These are phyloP conservation scores for Phylloscopus trochilus DNA, from an alignment of 2,113 vertebrate genomes.

Conservation along the genomic window DNA sequence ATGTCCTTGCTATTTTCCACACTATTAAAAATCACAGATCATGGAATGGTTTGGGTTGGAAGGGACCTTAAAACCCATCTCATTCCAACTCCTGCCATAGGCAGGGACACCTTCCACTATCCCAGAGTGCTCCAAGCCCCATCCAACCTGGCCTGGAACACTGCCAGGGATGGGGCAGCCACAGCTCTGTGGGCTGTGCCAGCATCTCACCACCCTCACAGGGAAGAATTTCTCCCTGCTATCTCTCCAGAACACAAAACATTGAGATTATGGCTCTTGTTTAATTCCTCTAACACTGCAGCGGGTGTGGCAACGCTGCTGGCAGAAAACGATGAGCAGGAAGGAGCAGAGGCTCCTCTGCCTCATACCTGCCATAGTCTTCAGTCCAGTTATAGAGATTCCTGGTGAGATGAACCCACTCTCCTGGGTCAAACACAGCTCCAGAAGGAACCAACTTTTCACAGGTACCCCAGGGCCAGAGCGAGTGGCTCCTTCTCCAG, in stretches of 20 bases:
- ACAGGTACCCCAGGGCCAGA: slow-evolving; percentile 92
- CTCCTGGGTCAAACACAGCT: slow-evolving; percentile 79
- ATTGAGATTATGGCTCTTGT: not conserved
- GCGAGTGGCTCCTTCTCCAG: slow-evolving; percentile 84
- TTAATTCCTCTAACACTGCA: not conserved
- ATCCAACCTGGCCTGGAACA: not conserved
- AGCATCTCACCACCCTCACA: not conserved
- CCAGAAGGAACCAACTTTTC: slow-evolving; percentile 84
- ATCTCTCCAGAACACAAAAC: not conserved
- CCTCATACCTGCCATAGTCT: slow-evolving; percentile 71
- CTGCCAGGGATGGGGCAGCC: not conserved
- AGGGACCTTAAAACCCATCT: not conserved
- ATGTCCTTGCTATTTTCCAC: not conserved
- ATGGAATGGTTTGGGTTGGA: not conserved
- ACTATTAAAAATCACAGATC: not conserved
- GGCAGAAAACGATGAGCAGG: not conserved
- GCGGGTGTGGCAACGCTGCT: not conserved
- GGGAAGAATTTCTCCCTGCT: not conserved
- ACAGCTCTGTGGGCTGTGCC: not conserved
- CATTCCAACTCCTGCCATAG: not conserved
- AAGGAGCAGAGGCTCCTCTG: not conserved
- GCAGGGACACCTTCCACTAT: not conserved
- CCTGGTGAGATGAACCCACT: slow-evolving; percentile 82
- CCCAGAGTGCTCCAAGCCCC: not conserved
- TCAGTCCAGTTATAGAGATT: slow-evolving; percentile 94